phyloP scores from a whole-genome alignment of 2,888 invertebrate genomes.

The Pterostichus madidus region DNA sequence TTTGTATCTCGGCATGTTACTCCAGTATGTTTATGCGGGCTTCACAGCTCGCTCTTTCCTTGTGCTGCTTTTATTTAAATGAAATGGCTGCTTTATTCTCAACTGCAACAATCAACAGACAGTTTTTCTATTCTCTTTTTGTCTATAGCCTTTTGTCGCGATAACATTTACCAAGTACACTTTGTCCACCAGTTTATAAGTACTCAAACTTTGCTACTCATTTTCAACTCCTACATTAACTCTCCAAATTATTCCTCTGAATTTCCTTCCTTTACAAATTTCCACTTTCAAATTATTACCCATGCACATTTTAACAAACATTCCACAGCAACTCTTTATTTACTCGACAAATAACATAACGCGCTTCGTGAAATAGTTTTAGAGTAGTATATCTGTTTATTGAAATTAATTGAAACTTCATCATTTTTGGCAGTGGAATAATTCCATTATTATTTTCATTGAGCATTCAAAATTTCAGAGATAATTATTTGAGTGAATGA shows the following conservation, averaged over 20 bases:
- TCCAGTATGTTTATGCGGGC: constrained; percentile 68
- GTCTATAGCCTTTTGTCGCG: constrained; percentile 43
- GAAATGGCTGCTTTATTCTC: constrained; percentile 58
- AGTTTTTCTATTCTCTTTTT: constrained; percentile 51
- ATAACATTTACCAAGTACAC: constrained; percentile 48
- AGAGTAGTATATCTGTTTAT: not conserved
- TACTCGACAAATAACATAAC: constrained; percentile 15
- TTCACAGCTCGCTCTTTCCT: constrained; percentile 39
- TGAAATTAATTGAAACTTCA: no score
- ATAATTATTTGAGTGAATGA: constrained; percentile 24
- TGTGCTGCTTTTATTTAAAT: constrained; percentile 51
- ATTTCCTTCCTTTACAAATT: constrained; percentile 39
- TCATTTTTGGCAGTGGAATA: not conserved
- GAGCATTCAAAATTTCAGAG: constrained; percentile 7
- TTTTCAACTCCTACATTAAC: constrained; percentile 45
- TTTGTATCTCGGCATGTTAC: constrained; percentile 48
- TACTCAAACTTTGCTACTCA: constrained; percentile 26
- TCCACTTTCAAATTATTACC: not conserved
- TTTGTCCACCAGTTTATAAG: constrained; percentile 54
- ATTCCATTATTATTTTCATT: constrained; percentile 1
- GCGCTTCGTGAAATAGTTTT: constrained; percentile 11
- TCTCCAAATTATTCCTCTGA: constrained; percentile 25
- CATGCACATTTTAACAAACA: not conserved
- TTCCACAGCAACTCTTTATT: not conserved
- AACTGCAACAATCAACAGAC: constrained; percentile 53